Conservation (phyloP, 1,140 invertebrate genomes). For the Ylistrum balloti region DNA sequence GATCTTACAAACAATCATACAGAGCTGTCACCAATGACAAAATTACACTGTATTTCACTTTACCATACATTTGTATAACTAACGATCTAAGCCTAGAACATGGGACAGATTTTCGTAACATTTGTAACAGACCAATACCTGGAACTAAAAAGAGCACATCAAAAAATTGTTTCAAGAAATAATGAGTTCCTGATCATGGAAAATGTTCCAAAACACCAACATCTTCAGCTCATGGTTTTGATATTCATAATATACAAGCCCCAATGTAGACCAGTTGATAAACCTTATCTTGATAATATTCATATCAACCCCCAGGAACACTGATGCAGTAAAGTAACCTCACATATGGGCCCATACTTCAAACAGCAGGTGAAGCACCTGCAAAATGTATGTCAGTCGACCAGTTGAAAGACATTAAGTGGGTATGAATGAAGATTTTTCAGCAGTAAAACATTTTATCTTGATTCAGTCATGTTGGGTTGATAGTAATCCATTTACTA, state of each 20-base stretch:
- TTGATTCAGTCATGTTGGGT: slow-evolving; percentile 14
- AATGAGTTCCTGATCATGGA: neutral
- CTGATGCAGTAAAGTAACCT: neutral
- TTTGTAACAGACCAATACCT: no score
- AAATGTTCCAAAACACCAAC: neutral
- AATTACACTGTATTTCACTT: no score
- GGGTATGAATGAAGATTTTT: slow-evolving; percentile 39
- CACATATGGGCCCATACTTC: neutral
- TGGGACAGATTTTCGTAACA: no score
- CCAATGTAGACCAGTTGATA: neutral
- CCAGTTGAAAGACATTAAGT: neutral
- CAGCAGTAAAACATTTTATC: slow-evolving; percentile 18
- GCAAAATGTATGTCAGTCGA: slow-evolving; percentile 38
- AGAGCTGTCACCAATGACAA: no score
- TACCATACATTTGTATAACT: no score
- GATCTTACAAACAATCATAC: no score
- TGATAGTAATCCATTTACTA: neutral
- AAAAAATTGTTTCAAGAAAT: no score
- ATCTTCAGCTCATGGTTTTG: neutral
- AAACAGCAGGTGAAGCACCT: slow-evolving; percentile 25
- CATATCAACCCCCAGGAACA: neutral
- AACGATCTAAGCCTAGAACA: no score
- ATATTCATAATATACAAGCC: slow-evolving; percentile 24
- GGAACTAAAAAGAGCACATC: no score
- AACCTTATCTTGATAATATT: neutral